phyloP scores from a whole-genome alignment of 2,888 invertebrate genomes.

The Onchidella celtica region DNA sequence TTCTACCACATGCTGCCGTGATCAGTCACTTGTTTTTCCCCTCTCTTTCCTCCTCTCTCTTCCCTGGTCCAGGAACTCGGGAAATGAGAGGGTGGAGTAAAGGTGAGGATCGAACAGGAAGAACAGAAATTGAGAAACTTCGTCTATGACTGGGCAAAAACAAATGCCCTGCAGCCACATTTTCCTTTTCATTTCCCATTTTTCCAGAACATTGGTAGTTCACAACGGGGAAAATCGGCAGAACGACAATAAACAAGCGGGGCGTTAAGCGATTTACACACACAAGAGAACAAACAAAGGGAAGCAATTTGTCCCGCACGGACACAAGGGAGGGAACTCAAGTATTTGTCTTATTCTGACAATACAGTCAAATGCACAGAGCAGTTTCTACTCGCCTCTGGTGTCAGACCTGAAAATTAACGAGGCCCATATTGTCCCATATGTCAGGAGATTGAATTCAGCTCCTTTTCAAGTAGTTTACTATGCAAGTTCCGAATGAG shows the following conservation, averaged over 20 bases:
- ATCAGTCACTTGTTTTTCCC: not conserved
- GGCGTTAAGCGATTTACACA: slow-evolving; percentile 24
- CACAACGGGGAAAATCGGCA: not conserved
- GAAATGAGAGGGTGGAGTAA: not conserved
- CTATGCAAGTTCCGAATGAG: no score
- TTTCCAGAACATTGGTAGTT: not conserved
- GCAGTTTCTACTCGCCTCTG: not conserved
- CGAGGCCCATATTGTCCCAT: not conserved
- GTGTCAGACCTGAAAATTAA: not conserved
- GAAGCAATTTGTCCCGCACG: not conserved
- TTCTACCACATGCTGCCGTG: not conserved
- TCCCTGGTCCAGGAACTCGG: not conserved
- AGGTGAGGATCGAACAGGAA: not conserved
- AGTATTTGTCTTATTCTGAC: not conserved
- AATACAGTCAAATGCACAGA: not conserved
- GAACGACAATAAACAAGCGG: not conserved
- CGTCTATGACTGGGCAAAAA: no score
- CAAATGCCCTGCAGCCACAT: not conserved
- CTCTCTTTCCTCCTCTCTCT: no score
- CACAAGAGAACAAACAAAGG: slow-evolving; percentile 7
- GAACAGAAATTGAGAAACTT: no score
- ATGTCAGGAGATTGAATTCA: no score
- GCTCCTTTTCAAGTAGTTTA: no score
- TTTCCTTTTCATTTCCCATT: not conserved
- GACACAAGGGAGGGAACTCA: not conserved